A percentile compares a stretch with the other conserved stretches of the same genome.
Evolutionary conservation across 2,113 vertebrate genomes (phyloP).

Genomic region (Eleginops maclovinus): DNA sequence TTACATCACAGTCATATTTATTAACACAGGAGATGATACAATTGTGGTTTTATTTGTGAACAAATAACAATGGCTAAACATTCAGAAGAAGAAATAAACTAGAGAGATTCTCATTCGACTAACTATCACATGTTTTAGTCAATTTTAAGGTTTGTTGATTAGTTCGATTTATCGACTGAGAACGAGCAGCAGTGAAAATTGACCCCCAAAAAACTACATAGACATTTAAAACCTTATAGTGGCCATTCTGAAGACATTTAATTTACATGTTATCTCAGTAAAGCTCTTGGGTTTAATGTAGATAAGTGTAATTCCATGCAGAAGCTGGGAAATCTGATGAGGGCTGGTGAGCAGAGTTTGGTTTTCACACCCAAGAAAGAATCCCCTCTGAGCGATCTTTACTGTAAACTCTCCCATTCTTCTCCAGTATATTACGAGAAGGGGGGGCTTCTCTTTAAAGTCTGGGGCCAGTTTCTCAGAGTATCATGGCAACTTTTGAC

Average conservation of each 20-base stretch:
- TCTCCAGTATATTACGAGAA: slow-evolving; percentile 9
- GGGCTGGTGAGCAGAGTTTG: slow-evolving; percentile 43
- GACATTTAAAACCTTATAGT: not conserved
- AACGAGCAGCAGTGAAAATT: not conserved
- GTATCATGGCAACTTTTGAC: slow-evolving; percentile 61
- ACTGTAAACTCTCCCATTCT: slow-evolving; percentile 48
- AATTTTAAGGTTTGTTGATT: too few relatives aligned
- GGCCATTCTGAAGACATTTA: not conserved
- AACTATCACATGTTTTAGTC: too few relatives aligned
- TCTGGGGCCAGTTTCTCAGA: slow-evolving; percentile 15
- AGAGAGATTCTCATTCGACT: too few relatives aligned
- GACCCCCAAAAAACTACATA: not conserved
- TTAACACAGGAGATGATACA: not conserved
- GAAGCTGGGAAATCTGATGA: slow-evolving; percentile 10
- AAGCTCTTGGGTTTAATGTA: slow-evolving; percentile 8
- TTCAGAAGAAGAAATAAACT: not conserved
- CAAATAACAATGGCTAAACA: not conserved
- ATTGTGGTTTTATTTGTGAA: not conserved
- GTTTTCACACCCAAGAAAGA: slow-evolving; percentile 23
- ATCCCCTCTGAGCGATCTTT: slow-evolving; percentile 33
- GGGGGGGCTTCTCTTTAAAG: slow-evolving; percentile 5
- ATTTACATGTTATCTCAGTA: slow-evolving; percentile 14
- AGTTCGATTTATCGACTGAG: too few relatives aligned
- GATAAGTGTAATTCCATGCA: slow-evolving; percentile 32
- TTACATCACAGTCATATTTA: not conserved